A percentile compares a stretch with the other conserved stretches of the same genome.
phyloP scores from a whole-genome alignment of 1,140 invertebrate species.

The Bombus affinis region DNA sequence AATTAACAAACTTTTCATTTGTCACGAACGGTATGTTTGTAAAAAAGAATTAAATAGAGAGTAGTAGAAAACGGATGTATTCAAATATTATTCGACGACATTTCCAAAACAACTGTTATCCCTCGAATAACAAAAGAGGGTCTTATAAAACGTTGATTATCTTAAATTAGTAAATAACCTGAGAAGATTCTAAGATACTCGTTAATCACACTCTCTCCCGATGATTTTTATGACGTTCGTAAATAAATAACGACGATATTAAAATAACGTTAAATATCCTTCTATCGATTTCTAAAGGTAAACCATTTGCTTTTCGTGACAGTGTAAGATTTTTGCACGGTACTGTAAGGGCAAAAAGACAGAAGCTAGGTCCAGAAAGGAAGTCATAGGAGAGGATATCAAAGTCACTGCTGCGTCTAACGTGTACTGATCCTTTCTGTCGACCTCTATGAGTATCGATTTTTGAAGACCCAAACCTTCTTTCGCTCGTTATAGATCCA shows the following conservation, averaged over 20 bases:
- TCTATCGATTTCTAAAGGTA: background rate
- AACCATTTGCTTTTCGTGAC: background rate
- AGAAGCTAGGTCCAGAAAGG: background rate
- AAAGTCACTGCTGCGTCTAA: slow-evolving; percentile 42
- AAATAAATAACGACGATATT: background rate
- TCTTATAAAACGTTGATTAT: too few relatives aligned
- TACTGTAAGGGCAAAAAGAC: background rate
- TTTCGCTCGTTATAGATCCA: slow-evolving; percentile 6
- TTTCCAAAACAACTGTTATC: background rate
- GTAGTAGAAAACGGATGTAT: background rate
- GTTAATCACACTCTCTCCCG: too few relatives aligned
- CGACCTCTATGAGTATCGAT: slow-evolving; percentile 39
- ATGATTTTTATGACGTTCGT: too few relatives aligned
- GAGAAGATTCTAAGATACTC: too few relatives aligned
- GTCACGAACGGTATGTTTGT: background rate
- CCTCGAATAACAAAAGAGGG: background rate
- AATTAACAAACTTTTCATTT: too few relatives aligned
- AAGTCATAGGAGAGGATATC: slow-evolving; percentile 36
- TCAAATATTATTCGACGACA: too few relatives aligned
- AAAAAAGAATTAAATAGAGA: background rate
- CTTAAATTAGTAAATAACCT: background rate
- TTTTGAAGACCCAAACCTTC: slow-evolving; percentile 25
- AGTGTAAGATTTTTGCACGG: background rate
- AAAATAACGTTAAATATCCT: background rate
- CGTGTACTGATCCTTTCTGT: slow-evolving; percentile 59